phyloP scores from a whole-genome alignment of 2,888 invertebrate genomes.

The Lasioglossum oenotherae region DNA sequence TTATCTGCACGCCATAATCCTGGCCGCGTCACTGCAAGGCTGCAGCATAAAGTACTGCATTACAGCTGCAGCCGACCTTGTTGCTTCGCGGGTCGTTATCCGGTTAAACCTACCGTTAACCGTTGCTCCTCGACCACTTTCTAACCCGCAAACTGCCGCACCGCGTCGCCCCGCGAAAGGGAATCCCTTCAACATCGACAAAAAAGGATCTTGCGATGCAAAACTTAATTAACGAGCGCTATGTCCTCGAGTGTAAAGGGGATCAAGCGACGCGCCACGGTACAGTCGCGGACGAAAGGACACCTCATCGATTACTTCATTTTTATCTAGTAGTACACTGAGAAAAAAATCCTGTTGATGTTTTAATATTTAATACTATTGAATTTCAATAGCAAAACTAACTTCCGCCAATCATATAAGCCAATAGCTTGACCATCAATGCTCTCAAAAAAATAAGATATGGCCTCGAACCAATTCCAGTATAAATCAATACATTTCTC shows the following conservation, averaged over 20 bases:
- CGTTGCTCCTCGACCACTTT: constrained; percentile 31
- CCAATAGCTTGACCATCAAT: too few species aligned
- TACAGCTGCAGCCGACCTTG: constrained; percentile 55
- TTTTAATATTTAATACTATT: too few species aligned
- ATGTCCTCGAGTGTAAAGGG: constrained; percentile 36
- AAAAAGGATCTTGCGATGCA: constrained; percentile 38
- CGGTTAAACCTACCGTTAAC: constrained; percentile 65
- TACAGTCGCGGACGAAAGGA: not conserved
- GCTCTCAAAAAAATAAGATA: too few species aligned
- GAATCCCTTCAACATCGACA: constrained; percentile 11
- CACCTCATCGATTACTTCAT: not conserved
- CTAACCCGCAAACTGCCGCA: not conserved
- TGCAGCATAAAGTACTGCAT: constrained; percentile 64
- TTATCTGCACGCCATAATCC: constrained; percentile 68
- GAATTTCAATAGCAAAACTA: too few species aligned
- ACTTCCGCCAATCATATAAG: too few species aligned
- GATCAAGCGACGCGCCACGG: not conserved
- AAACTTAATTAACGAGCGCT: constrained; percentile 43
- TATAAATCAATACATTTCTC: too few species aligned
- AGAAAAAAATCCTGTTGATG: too few species aligned
- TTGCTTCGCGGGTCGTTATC: constrained; percentile 70
- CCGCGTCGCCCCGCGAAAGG: not conserved
- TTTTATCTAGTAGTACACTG: too few species aligned
- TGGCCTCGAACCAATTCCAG: too few species aligned
- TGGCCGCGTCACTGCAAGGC: constrained; percentile 57